Base-by-base conservation (phyloP, 2,888 invertebrate genomes). In the Phania funesta region DNA sequence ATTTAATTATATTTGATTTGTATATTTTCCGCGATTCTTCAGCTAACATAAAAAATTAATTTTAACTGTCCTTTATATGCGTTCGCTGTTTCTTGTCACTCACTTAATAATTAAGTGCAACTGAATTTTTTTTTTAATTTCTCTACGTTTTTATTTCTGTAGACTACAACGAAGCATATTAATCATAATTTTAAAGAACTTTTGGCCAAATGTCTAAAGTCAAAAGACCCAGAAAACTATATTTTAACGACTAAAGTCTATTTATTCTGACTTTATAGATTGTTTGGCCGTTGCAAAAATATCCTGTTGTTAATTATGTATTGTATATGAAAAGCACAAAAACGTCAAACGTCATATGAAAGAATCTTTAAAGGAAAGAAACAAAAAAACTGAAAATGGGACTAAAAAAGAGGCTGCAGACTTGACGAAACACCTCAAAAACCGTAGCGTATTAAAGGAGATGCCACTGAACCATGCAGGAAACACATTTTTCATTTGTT, bases 381-480 rank as follows among this genome's bases (percentile, higher is more conserved):
- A 26, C 18, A 71, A 50, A 73, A 22, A 52, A 41, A 60, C 3
- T 32, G 22, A 22, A 32, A 64, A 64, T 22, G 13, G 3, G 32
- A 32, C 5, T 18, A 44, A 11, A 22, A 58, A 68, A 70, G n/a
- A 52, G 11, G 0, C 9, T 24, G 11, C n/a, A 24, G 24, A 41
- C 32, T 41, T 60, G 35, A 35, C 35, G 46, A 38, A 62, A 46
- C 54, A 71, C 58, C 56, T 65, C 13, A 18, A 71, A 78, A 41
- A 32, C 44, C 58, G 58, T 41, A 6, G 50, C 18, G 60, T 41
- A 29, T 58, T 58, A 65, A 71, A 67, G 65, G 50, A 48, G 58
- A 79, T 79, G 78, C 77, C 81, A 81, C 77, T 81, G 77, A 81
- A 81, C 76, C 62, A 41, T 29, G 48, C 73, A 73, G 81, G 77